These are phyloP conservation scores for Caiman crocodilus DNA, from an alignment of 2,797 vertebrate species.

Conservation along the genomic window DNA sequence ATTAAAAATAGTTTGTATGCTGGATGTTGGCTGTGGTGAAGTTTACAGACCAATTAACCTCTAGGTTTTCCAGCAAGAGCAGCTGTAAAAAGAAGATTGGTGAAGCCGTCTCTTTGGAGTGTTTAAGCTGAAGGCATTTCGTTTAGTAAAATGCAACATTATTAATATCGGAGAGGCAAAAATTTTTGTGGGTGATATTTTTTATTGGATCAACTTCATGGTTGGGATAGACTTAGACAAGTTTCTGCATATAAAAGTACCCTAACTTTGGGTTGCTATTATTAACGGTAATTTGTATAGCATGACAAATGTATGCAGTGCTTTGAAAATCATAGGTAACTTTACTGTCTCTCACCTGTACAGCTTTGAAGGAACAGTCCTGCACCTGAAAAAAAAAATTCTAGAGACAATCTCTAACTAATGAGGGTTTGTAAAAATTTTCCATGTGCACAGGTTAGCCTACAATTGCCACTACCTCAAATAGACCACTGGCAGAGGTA, in stretches of 20 bases:
- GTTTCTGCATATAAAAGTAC: too few species aligned
- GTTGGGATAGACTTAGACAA: too few species aligned
- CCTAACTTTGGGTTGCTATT: too few species aligned
- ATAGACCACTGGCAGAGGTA: neutral
- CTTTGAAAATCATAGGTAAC: neutral
- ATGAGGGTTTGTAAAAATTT: neutral
- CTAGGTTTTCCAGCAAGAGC: neutral
- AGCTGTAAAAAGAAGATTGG: neutral
- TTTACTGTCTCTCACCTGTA: too few species aligned
- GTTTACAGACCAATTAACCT: neutral
- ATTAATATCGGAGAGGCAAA: too few species aligned
- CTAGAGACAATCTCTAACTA: neutral
- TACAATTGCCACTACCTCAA: neutral
- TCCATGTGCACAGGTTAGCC: neutral
- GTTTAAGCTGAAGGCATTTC: neutral
- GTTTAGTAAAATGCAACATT: too few species aligned
- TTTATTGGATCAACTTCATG: too few species aligned
- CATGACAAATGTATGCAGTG: neutral
- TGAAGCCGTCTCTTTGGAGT: neutral
- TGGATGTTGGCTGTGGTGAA: neutral
- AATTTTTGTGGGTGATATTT: too few species aligned
- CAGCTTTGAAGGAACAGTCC: neutral
- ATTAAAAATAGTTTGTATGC: conserved; percentile 9
- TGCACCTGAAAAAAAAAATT: neutral
- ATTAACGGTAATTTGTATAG: neutral